These are phyloP conservation scores for Drosophila elegans DNA, from an alignment of 1,140 invertebrate species.

Conservation along the genomic window DNA sequence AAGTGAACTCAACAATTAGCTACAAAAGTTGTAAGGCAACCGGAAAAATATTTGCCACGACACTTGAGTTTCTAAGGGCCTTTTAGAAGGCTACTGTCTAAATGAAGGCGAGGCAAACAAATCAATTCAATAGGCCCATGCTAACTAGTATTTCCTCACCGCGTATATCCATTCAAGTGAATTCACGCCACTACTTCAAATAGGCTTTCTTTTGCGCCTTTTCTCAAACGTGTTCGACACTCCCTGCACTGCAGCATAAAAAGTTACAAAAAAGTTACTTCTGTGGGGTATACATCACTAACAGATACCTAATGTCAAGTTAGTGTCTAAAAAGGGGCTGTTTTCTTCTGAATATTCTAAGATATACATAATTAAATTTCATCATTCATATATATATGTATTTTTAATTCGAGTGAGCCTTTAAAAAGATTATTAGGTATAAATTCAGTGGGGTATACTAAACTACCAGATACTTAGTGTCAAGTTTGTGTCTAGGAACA, in stretches of 20 bases:
- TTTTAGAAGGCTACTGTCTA: neutral
- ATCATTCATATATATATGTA: no score
- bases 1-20: no score
- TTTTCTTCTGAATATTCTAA: no score
- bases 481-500: no score
- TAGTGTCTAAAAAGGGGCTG: no score
- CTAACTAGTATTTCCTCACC: slow-evolving; percentile 11
- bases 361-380: no score
- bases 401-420: no score
- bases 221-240: slow-evolving; percentile 40
- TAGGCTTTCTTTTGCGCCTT: slow-evolving; percentile 26
- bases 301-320: neutral
- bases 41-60: neutral
- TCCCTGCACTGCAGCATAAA: slow-evolving; percentile 34
- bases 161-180: slow-evolving; percentile 24
- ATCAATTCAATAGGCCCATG: slow-evolving; percentile 13
- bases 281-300: neutral
- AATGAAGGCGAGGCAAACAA: slow-evolving; percentile 8
- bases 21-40: neutral
- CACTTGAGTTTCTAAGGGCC: slow-evolving; percentile 2
- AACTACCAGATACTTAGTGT: no score
- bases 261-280: neutral
- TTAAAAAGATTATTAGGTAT: no score
- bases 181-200: slow-evolving; percentile 25
- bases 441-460: no score